Conservation (phyloP, 2,797 vertebrate species). For the Gymnothorax reevesii region DNA sequence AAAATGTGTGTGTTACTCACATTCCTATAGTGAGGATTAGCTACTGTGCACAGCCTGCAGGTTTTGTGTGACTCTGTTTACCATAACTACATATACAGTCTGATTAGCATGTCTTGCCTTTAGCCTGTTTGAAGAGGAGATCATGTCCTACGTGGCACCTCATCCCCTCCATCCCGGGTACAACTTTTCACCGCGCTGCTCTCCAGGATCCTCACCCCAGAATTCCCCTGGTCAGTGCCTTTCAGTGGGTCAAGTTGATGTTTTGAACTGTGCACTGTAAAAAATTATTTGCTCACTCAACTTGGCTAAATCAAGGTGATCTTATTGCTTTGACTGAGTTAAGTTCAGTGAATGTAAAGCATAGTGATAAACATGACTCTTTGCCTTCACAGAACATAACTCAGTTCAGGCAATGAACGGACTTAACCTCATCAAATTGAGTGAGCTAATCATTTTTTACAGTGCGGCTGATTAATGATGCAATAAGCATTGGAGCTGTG, state of each 20-base stretch:
- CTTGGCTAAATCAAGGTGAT: too few species aligned
- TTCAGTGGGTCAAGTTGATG: not conserved
- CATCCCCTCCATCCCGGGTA: slow-evolving; percentile 87
- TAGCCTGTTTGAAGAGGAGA: slow-evolving; percentile 96
- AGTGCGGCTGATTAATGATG: not conserved
- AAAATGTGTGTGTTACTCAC: not conserved
- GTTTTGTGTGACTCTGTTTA: not conserved
- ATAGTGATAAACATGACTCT: too few species aligned
- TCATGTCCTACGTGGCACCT: slow-evolving; percentile 90
- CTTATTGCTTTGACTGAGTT: too few species aligned
- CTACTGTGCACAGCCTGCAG: not conserved
- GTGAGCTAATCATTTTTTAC: too few species aligned
- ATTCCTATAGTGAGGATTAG: not conserved
- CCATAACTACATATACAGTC: not conserved
- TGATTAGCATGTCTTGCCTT: not conserved
- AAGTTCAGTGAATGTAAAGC: too few species aligned
- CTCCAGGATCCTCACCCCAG: slow-evolving; percentile 93
- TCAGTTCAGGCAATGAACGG: too few species aligned
- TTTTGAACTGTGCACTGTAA: not conserved
- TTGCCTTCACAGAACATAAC: too few species aligned
- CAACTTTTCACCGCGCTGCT: slow-evolving; percentile 93
- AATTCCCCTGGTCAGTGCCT: slow-evolving; percentile 87
- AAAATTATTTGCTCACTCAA: too few species aligned
- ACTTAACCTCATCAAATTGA: too few species aligned
- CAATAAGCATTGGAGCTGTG: not conserved